Conservation (phyloP, 1,140 invertebrate genomes). For the Phenacoccus solenopsis region DNA sequence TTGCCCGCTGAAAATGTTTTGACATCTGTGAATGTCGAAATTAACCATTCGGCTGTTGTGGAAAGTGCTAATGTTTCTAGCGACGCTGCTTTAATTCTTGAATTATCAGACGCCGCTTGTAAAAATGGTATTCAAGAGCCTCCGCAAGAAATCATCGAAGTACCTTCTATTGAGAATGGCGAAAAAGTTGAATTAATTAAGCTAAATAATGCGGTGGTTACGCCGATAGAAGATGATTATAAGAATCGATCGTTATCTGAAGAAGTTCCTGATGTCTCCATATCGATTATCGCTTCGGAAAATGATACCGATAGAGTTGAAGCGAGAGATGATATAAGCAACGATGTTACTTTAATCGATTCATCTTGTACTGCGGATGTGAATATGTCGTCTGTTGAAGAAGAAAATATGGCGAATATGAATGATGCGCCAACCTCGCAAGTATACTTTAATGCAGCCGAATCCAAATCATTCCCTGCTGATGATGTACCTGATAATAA, state of each 20-base stretch:
- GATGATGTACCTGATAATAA: background rate
- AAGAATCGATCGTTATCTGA: background rate
- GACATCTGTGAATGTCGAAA: background rate
- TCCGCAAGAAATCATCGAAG: background rate
- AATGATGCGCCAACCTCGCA: background rate
- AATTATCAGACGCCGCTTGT: background rate
- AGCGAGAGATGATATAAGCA: background rate
- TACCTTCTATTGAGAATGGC: background rate
- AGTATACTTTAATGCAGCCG: background rate
- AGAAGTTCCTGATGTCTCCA: background rate
- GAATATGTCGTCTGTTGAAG: background rate
- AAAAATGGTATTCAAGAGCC: background rate
- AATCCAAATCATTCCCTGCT: background rate
- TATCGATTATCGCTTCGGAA: background rate
- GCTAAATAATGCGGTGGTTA: background rate
- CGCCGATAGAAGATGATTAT: background rate
- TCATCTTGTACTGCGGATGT: background rate
- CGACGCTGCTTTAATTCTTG: background rate
- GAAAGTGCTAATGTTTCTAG: background rate
- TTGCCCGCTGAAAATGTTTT: no score
- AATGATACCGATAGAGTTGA: background rate
- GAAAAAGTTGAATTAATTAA: constrained; percentile 9
- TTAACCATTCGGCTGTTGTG: background rate
- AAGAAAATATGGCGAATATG: no score
- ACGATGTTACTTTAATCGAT: background rate